Evolutionary conservation across 2,113 vertebrate genomes (phyloP), one percentile per base, ranked within the genome.

Genomic region (Tautogolabrus adspersus): DNA sequence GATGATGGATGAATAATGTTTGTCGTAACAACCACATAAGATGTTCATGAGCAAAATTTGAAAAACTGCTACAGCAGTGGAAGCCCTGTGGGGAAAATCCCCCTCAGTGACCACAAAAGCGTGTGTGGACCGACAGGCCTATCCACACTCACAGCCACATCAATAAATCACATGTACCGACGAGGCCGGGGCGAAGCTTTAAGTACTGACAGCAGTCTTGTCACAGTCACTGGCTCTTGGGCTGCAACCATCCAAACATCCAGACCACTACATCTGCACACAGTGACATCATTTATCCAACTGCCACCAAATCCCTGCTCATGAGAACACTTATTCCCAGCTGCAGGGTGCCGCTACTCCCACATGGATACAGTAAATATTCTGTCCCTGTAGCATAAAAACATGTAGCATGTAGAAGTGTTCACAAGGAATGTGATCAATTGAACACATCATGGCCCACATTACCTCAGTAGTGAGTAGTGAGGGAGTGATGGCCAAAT

Each of bases 201-300:
- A 80, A 85, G 77, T 77, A 80, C 68, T 74, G 86, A 88, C 83
- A 86, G 65, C 58, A 67, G 82, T 82, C 74, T 68, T 77, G 85
- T 83, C 82, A 79, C 44, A 87, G 59, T 82, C 63, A 38, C 68
- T 77, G 72, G 63, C 64, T 81, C 61, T 26, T 23, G 64, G 37
- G 58, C 83, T 66, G 70, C 61, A 79, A 72, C 65, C 77, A 40
- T 82, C 60, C 73, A 82, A 83, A 88, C 59, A 84, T 34, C 52
- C 74, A 83, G 67, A 79, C 82, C 10, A 19, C 74, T 76, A 69
- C 81, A 86, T 88, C 81, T 80, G 82, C 71, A 64, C 13, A 16
- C n/a, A 1, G 56, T 89, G 72, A 91, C 74, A 83, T 91, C 86
- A 91, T 88, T 82, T 75, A 85, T 69, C 87, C 86, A 82, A 90